Percentiles rank a stretch among this genome's conserved stretches.
Conservation (phyloP, 2,797 vertebrate species). For the Poliocrania exsul region DNA sequence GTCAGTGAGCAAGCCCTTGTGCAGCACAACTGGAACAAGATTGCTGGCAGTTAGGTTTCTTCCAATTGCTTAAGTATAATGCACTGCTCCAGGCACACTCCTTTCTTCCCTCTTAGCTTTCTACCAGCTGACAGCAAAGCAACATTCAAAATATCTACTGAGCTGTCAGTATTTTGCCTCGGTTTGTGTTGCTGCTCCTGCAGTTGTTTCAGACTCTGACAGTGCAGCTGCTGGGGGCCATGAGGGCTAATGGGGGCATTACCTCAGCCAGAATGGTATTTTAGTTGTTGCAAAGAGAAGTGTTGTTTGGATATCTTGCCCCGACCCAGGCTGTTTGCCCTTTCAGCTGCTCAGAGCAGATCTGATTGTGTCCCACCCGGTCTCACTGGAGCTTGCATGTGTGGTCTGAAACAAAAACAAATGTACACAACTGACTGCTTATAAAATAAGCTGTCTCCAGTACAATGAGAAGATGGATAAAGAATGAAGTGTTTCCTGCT, state of each 20-base stretch:
- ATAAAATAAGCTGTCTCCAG: not conserved
- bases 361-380: not conserved
- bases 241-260: not conserved
- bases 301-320: not conserved
- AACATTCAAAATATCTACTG: not conserved
- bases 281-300: not conserved
- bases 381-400: not conserved
- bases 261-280: constrained; percentile 23
- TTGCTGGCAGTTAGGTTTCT: not conserved
- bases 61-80: not conserved
- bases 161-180: not conserved
- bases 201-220: not conserved
- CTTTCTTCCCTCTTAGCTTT: not conserved
- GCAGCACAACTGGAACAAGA: not conserved
- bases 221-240: not conserved
- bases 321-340: not conserved
- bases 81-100: not conserved
- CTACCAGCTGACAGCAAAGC: not conserved
- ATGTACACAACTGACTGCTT: not conserved
- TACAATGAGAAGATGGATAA: not conserved
- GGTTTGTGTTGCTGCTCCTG: not conserved
- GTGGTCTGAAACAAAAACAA: not conserved
- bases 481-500: not conserved
- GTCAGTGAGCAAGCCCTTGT: not conserved
- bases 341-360: not conserved